phyloP scores from a whole-genome alignment of 2,888 invertebrate species.

The Drosophila atripex region DNA sequence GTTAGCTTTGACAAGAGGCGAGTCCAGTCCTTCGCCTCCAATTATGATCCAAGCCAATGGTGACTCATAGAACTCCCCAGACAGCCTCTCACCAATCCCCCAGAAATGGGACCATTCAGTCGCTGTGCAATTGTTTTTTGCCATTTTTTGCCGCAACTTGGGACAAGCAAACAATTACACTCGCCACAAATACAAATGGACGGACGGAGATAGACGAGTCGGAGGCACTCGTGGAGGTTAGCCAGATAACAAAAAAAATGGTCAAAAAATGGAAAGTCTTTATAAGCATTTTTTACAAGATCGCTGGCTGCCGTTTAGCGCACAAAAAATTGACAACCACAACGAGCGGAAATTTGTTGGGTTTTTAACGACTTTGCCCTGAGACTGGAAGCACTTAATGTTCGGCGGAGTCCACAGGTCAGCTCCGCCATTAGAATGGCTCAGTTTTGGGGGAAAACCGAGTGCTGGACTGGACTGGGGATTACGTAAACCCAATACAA shows the following conservation, averaged over 20 bases:
- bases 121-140: conserved; percentile 42
- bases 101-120: conserved; percentile 37
- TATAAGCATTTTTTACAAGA: conserved; percentile 38
- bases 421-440: not conserved
- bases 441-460: not conserved
- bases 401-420: conserved; percentile 5
- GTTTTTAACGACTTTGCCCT: conserved; percentile 17
- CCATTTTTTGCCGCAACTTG: not conserved
- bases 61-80: conserved; percentile 1
- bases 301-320: not conserved
- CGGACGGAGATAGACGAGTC: not conserved
- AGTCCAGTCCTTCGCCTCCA: not conserved
- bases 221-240: conserved; percentile 7
- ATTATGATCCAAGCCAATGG: not conserved
- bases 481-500: not conserved
- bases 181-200: not conserved
- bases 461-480: not conserved
- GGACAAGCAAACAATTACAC: conserved; percentile 32
- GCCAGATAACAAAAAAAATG: conserved; percentile 1
- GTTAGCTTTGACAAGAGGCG: not conserved
- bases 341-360: conserved; percentile 10
- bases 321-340: conserved; percentile 3
- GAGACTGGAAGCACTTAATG: conserved; percentile 15
- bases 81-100: conserved; percentile 7
- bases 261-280: conserved; percentile 57